A percentile compares a stretch with the other conserved stretches of the same genome.
These are phyloP conservation scores for Dendrocopos noguchii DNA, from an alignment of 2,113 vertebrate species.

Conservation along the genomic window DNA sequence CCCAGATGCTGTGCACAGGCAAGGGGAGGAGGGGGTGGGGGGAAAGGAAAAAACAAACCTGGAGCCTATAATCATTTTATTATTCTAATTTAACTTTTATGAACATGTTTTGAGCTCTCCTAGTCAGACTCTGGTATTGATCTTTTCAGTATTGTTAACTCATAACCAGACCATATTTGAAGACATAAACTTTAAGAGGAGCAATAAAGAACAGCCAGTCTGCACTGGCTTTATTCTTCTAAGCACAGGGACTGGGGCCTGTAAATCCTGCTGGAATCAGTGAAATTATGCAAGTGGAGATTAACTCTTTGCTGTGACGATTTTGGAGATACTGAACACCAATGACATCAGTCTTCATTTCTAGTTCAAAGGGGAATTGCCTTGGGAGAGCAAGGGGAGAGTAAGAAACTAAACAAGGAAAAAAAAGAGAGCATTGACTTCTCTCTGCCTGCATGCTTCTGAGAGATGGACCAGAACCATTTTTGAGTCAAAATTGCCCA, in stretches of 20 bases:
- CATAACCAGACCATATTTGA: slow-evolving; percentile 78
- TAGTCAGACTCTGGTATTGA: slow-evolving; percentile 74
- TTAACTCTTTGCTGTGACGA: slow-evolving; percentile 17
- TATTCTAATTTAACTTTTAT: slow-evolving; percentile 78
- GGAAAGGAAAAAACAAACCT: not conserved
- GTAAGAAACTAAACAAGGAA: not conserved
- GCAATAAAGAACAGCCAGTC: slow-evolving; percentile 74
- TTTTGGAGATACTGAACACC: not conserved
- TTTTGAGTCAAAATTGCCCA: not conserved
- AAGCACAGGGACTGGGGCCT: slow-evolving; percentile 4
- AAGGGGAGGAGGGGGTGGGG: not conserved
- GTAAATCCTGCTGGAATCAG: slow-evolving; percentile 67
- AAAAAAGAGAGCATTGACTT: not conserved
- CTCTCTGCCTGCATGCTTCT: not conserved
- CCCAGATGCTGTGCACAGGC: slow-evolving; percentile 12
- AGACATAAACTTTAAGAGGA: slow-evolving; percentile 79
- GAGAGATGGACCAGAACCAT: not conserved
- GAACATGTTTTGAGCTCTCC: slow-evolving; percentile 69
- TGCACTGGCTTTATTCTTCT: slow-evolving; percentile 45
- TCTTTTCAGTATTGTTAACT: slow-evolving; percentile 77
- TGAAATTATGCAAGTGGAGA: slow-evolving; percentile 52
- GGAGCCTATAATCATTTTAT: slow-evolving; percentile 73
- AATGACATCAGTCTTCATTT: not conserved
- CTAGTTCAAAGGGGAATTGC: not conserved
- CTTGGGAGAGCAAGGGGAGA: not conserved